phyloP scores from a whole-genome alignment of 2,888 invertebrate genomes.

The Galerucella nymphaeae region DNA sequence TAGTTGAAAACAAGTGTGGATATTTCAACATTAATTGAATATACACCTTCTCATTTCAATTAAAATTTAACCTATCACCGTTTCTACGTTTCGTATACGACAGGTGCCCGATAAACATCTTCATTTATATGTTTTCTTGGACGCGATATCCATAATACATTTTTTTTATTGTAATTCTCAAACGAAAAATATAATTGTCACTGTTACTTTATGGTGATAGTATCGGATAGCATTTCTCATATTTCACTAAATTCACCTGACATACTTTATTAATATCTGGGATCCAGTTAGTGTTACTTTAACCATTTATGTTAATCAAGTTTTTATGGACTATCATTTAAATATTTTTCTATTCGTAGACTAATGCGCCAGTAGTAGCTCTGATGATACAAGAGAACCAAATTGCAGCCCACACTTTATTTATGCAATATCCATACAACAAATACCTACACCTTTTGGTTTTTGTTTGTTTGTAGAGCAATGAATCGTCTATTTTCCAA shows the following conservation, averaged over 20 bases:
- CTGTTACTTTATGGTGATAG: background rate
- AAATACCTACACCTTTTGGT: too few relatives aligned
- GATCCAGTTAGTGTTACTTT: background rate
- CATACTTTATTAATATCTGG: background rate
- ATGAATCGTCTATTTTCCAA: too few relatives aligned
- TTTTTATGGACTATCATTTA: background rate
- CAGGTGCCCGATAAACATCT: constrained; percentile 1
- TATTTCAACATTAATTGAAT: constrained; percentile 2
- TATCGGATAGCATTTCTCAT: background rate
- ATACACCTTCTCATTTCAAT: background rate
- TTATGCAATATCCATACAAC: too few relatives aligned
- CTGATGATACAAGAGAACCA: too few relatives aligned
- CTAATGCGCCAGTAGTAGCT: too few relatives aligned
- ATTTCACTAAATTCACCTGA: background rate
- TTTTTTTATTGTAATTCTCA: background rate
- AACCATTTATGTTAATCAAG: background rate
- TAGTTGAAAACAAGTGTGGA: constrained; percentile 6
- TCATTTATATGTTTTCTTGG: background rate
- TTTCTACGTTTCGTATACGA: constrained; percentile 1
- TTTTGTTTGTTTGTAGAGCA: too few relatives aligned
- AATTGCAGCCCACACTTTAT: too few relatives aligned
- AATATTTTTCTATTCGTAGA: background rate
- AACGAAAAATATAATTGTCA: background rate
- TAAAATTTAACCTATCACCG: constrained; percentile 7
- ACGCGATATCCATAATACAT: constrained; percentile 7